phyloP scores from a whole-genome alignment of 2,797 vertebrate species.

The Tachyglossus aculeatus region DNA sequence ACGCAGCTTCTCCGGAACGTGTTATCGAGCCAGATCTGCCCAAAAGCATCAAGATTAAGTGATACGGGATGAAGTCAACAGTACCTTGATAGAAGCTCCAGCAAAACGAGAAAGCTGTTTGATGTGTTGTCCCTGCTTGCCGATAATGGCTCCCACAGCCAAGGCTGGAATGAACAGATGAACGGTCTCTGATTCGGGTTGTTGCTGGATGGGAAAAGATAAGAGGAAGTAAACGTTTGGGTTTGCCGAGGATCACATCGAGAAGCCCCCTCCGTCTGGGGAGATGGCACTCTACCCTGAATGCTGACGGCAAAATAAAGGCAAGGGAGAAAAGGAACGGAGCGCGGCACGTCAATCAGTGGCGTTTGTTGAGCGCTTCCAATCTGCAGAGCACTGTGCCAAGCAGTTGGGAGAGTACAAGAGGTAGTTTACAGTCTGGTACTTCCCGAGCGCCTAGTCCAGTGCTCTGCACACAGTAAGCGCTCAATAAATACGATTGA shows the following conservation, averaged over 20 bases:
- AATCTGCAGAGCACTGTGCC: too few species aligned
- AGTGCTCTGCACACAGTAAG: too few species aligned
- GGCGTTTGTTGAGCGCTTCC: too few species aligned
- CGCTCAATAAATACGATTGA: too few species aligned
- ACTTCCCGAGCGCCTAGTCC: too few species aligned
- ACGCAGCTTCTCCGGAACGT: conserved; percentile 18
- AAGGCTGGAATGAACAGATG: conserved; percentile 97
- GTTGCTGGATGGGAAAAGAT: conserved; percentile 76
- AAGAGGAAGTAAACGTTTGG: conserved; percentile 47
- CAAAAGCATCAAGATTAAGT: conserved; percentile 16
- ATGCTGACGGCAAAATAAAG: too few species aligned
- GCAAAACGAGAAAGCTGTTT: conserved; percentile 98
- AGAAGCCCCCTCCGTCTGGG: too few species aligned
- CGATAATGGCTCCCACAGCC: conserved; percentile 96
- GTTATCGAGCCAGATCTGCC: conserved; percentile 50
- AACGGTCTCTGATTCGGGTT: conserved; percentile 94
- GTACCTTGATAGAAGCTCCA: conserved; percentile 97
- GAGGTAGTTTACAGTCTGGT: too few species aligned
- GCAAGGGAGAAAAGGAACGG: too few species aligned
- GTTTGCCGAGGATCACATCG: conserved; percentile 42
- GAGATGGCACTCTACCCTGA: too few species aligned
- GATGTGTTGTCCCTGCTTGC: conserved; percentile 98
- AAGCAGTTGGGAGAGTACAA: too few species aligned
- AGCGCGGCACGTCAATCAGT: too few species aligned
- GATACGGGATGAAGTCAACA: conserved; percentile 47